A percentile compares a stretch with the other conserved stretches of the same genome.
These are phyloP conservation scores for Corticium candelabrum DNA, from an alignment of 37 sponge, comb jelly and placozoan species.

Conservation along the genomic window DNA sequence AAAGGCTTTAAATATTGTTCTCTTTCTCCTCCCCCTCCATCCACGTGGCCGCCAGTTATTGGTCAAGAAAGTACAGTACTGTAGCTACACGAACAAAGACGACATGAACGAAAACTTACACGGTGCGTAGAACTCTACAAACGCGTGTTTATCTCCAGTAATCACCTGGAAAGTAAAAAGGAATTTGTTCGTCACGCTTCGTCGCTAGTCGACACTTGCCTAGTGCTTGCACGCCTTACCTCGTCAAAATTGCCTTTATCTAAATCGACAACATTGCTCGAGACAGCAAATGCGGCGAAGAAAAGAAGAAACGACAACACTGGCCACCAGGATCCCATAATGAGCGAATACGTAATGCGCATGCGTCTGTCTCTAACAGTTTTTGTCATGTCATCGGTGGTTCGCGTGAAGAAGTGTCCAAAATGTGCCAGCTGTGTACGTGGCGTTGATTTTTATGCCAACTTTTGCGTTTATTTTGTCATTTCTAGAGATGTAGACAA, in stretches of 20 bases:
- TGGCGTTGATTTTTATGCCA: neutral
- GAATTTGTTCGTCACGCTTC: neutral
- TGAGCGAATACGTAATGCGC: no score
- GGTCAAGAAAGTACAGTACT: no score
- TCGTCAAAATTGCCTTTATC: conserved; percentile 74
- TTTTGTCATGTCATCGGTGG: neutral
- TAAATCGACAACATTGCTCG: conserved; percentile 65
- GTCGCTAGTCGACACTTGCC: no score
- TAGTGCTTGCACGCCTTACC: conserved; percentile 34
- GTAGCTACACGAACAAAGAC: no score
- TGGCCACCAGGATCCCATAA: no score
- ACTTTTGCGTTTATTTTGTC: no score
- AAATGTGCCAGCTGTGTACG: neutral
- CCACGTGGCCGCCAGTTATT: no score
- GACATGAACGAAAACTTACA: conserved; percentile 77
- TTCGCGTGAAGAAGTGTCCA: neutral
- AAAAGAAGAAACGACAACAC: no score
- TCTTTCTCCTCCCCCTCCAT: no score
- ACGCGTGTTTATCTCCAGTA: conserved; percentile 70
- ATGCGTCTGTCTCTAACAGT: no score
- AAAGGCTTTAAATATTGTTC: no score
- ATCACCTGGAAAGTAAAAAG: conserved; percentile 47
- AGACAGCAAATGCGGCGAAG: conserved; percentile 5
- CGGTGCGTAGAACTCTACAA: conserved; percentile 97
- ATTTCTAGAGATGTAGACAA: no score